phyloP scores from a whole-genome alignment of 2,888 invertebrate species.

The Portevinia maculata region DNA sequence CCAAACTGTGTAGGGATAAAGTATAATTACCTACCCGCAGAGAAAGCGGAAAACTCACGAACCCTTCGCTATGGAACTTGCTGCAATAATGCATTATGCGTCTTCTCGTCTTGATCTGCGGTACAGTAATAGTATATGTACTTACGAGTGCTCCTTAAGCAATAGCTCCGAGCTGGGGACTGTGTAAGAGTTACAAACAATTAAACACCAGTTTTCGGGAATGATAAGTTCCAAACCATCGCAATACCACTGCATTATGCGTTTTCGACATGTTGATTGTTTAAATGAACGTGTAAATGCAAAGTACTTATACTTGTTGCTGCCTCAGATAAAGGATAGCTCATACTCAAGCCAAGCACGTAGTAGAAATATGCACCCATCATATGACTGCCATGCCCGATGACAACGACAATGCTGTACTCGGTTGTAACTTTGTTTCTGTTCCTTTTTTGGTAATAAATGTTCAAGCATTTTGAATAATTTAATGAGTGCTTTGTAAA shows the following conservation, averaged over 20 bases:
- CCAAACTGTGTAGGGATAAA: neutral
- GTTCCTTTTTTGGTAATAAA: constrained; percentile 35
- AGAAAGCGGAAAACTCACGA: constrained; percentile 6
- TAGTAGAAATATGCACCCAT: no score
- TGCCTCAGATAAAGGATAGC: constrained; percentile 17
- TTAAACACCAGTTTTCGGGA: constrained; percentile 44
- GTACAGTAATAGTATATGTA: neutral
- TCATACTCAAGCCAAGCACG: constrained; percentile 1
- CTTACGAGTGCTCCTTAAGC: neutral
- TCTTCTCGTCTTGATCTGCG: constrained; percentile 7
- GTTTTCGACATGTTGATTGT: constrained; percentile 58
- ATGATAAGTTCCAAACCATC: constrained; percentile 18
- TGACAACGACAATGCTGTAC: constrained; percentile 12
- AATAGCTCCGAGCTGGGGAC: neutral
- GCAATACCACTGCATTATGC: constrained; percentile 6
- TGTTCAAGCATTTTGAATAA: constrained; percentile 14
- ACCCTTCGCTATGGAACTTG: neutral
- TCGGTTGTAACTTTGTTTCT: neutral
- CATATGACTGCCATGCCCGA: neutral
- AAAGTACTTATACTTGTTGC: constrained; percentile 61
- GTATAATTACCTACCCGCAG: constrained; percentile 34
- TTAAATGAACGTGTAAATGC: constrained; percentile 64
- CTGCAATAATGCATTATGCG: constrained; percentile 21
- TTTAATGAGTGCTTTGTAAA: constrained; percentile 36
- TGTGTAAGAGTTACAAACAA: constrained; percentile 34